Evolutionary conservation across 2,888 invertebrate species (phyloP), one percentile per base, ranked within the genome.

Genomic region (Saturnia pavonia): DNA sequence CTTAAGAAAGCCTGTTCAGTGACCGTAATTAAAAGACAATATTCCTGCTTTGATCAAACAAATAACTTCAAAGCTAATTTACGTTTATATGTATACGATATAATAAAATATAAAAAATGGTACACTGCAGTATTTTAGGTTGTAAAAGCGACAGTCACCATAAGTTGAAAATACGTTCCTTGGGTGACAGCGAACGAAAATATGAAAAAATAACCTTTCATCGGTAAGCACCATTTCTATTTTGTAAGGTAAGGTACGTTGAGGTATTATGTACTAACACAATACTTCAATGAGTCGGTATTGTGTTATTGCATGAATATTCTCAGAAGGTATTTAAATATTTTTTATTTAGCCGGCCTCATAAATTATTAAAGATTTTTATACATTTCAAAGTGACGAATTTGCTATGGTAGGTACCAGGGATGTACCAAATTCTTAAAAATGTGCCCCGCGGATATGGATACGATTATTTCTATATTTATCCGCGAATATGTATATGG

Each of bases 51-150:
- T 48, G 14, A 19, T 14, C 1, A 19, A 48, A 4, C 48, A 48
- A 48, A 19, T n/a, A 48, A 19, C 19, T 48, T 48, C 8, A 16
- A 19, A 48, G 4, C 19, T 6, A 19, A 48, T 48, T 19, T 19
- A 7, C 16, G 48, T 48, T 19, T 48, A 7, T 48, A 45, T n/a
- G n/a, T 19, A 2, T 19, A 7, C 19, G 19, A 6, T 16, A 48
- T 19, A 4, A 48, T 19, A 48, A 1, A 19, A 6, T 19, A 45
- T 14, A 45, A 45, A 45, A 48, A 48, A 54, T 54, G 54, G 54
- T 54, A 54, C 22, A 54, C 19, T 65, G 65, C n/a, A 12, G 65
- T 40, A 40, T 65, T n/a, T 65, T 65, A 65, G 65, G 65, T n/a
- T 65, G 65, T 22, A 40, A 4, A 34, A 65, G 65, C 19, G 22